phyloP scores from a whole-genome alignment of 2,113 vertebrate species.

The Carassius carassius region DNA sequence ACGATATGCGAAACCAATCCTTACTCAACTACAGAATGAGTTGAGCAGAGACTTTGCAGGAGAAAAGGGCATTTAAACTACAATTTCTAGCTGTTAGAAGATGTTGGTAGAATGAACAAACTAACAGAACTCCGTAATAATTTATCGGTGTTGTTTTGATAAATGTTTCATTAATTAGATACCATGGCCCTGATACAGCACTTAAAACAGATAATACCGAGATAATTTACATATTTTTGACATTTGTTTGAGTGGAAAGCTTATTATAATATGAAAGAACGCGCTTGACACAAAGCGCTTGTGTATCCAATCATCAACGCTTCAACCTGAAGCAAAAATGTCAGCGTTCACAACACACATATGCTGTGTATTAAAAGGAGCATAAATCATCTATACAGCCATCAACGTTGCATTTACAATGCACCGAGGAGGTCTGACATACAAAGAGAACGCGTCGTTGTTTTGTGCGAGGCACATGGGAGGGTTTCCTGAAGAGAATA shows the following conservation, averaged over 20 bases:
- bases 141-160: conserved; percentile 19
- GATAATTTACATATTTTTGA: conserved; percentile 50
- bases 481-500: conserved; percentile 16
- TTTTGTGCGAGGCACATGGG: not conserved
- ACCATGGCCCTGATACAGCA: conserved; percentile 12
- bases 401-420: conserved; percentile 11
- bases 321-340: conserved; percentile 23
- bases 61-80: not conserved
- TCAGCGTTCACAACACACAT: conserved; percentile 44
- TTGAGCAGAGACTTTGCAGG: not conserved
- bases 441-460: conserved; percentile 9
- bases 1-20: not conserved
- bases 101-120: not conserved
- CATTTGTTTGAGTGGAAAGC: conserved; percentile 16
- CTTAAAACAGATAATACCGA: conserved; percentile 20
- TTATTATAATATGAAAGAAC: conserved; percentile 49
- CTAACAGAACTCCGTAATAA: conserved; percentile 23
- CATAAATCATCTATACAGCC: conserved; percentile 51
- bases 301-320: conserved; percentile 15
- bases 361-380: conserved; percentile 43
- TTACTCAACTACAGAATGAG: not conserved
- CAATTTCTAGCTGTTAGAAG: not conserved
- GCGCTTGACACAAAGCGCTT: conserved; percentile 26
- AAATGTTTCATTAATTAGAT: conserved; percentile 37
- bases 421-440: conserved; percentile 18